These are phyloP conservation scores for Andrena minutula DNA, from an alignment of 2,888 invertebrate genomes.

Conservation along the genomic window DNA sequence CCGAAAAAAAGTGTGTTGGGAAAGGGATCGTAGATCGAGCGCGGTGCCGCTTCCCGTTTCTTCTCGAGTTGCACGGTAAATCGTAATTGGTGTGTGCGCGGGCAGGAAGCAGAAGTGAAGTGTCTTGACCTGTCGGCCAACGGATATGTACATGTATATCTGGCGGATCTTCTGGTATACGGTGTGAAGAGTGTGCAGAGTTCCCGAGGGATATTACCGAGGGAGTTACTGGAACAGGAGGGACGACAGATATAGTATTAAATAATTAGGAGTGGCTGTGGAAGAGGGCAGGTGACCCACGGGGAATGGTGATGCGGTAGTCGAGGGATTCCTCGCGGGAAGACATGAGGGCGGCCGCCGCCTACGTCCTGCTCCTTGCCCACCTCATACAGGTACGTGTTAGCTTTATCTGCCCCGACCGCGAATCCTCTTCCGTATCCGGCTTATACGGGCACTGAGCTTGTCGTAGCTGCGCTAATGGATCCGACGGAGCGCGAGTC, in stretches of 20 bases:
- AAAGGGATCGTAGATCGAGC: conserved; percentile 8
- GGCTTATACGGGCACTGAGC: conserved; percentile 60
- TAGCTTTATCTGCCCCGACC: conserved; percentile 57
- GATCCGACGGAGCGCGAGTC: conserved; percentile 44
- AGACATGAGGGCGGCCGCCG: conserved; percentile 85
- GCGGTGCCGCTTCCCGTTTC: background rate
- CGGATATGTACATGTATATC: conserved; percentile 22
- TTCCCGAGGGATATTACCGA: conserved; percentile 7
- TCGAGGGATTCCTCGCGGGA: conserved; percentile 84
- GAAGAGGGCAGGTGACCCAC: conserved; percentile 70
- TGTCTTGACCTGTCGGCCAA: conserved; percentile 57
- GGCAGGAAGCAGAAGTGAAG: conserved; percentile 54
- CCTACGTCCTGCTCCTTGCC: conserved; percentile 85
- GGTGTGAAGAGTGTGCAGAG: conserved; percentile 51
- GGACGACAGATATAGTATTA: conserved; percentile 25
- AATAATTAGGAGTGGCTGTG: conserved; percentile 49
- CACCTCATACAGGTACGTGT: conserved; percentile 84
- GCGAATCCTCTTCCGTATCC: conserved; percentile 66
- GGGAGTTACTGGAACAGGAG: background rate
- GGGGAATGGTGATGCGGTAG: conserved; percentile 84
- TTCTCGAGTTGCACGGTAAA: conserved; percentile 48
- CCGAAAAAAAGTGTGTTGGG: background rate
- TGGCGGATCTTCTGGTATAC: conserved; percentile 30
- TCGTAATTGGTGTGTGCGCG: conserved; percentile 67
- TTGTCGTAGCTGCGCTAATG: conserved; percentile 35